phyloP scores from a whole-genome alignment of 2,797 vertebrate genomes.

The Gobio occitaniae region DNA sequence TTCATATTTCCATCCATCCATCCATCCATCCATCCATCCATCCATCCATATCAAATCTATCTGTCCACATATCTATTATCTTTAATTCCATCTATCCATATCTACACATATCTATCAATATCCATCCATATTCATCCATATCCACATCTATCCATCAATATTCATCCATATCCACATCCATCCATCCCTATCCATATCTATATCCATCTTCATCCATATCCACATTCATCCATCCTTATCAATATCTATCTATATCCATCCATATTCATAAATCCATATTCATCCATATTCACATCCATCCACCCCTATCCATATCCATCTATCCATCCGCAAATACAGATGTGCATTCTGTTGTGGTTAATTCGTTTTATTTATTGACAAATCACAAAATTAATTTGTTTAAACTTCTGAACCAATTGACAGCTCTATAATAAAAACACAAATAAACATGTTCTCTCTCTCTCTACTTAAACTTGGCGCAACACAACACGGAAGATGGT shows the following conservation, averaged over 20 bases:
- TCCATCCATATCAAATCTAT: background rate
- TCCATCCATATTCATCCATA: too few species aligned
- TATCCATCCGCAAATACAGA: background rate
- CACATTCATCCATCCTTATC: background rate
- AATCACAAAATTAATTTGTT: background rate
- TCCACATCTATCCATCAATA: background rate
- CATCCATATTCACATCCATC: too few species aligned
- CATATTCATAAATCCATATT: background rate
- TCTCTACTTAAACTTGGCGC: slow-evolving; percentile 73
- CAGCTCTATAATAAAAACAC: background rate
- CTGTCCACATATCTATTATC: background rate
- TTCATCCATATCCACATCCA: too few species aligned
- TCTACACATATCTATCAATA: too few species aligned
- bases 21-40: too few species aligned
- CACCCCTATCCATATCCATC: background rate
- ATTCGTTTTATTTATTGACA: background rate
- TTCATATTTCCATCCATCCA: too few species aligned
- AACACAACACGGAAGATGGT: slow-evolving; percentile 74
- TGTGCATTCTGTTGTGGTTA: background rate
- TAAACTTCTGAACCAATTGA: background rate
- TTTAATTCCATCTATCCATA: background rate
- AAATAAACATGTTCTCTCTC: background rate
- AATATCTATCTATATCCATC: background rate
- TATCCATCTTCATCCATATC: background rate
- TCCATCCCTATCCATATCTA: background rate